Evolutionary conservation across 2,797 vertebrate genomes (phyloP).

Genomic region (Spinus pinus): DNA sequence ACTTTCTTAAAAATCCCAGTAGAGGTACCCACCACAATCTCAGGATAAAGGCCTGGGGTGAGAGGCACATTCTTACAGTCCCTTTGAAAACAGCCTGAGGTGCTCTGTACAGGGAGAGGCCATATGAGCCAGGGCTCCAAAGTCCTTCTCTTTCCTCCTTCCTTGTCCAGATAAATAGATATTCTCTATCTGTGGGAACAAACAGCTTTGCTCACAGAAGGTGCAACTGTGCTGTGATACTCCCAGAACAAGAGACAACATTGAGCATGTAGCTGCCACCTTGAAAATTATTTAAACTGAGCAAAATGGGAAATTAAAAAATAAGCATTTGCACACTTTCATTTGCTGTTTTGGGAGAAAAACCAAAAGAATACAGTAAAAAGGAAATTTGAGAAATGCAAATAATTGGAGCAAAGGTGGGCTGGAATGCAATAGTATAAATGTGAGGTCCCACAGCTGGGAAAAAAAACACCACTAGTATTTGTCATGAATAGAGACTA

Average conservation of each 20-base stretch:
- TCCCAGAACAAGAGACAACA: not conserved
- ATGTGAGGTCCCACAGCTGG: not conserved
- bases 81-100: not conserved
- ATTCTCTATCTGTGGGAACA: not conserved
- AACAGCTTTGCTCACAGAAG: not conserved
- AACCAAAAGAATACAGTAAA: not conserved
- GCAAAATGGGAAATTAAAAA: not conserved
- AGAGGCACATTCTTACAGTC: not conserved
- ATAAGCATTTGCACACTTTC: not conserved
- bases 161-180: not conserved
- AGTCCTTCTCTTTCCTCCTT: not conserved
- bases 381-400: not conserved
- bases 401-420: not conserved
- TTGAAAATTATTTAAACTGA: not conserved
- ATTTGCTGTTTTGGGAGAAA: not conserved
- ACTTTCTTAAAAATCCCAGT: not conserved
- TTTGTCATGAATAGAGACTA: not conserved
- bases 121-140: rapidly evolving
- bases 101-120: not conserved
- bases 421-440: not conserved
- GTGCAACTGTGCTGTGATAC: not conserved
- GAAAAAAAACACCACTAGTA: not conserved
- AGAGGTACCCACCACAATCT: not conserved
- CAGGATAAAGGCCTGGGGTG: not conserved
- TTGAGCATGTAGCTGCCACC: not conserved